Percentiles rank a stretch among this genome's conserved stretches.
Evolutionary conservation across 2,888 invertebrate genomes (phyloP).

Genomic region (Acanthopleura granulata): DNA sequence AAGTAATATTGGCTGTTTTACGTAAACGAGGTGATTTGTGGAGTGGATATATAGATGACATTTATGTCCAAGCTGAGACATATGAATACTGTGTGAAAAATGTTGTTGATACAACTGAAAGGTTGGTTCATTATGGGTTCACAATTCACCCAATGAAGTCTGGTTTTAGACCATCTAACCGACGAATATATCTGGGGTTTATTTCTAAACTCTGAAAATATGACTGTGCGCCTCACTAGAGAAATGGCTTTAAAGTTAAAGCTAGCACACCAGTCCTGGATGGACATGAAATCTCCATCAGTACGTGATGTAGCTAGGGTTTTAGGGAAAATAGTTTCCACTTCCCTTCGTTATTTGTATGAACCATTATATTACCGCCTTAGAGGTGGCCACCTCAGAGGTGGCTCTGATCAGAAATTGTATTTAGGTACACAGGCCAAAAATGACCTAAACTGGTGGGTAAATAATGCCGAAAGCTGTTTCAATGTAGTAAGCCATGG

Average conservation of each 20-base stretch:
- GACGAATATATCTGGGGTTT: constrained; percentile 1
- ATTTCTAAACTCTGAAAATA: background rate
- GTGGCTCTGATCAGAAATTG: constrained; percentile 29
- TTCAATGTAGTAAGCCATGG: constrained; percentile 28
- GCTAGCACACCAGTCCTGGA: constrained; percentile 22
- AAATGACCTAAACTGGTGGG: constrained; percentile 29
- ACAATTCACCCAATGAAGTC: constrained; percentile 30
- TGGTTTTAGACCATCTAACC: constrained; percentile 21
- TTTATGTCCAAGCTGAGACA: constrained; percentile 21
- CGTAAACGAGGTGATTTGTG: constrained; percentile 3
- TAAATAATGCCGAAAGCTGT: constrained; percentile 21
- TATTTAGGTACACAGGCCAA: background rate
- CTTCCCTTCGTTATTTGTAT: constrained; percentile 30
- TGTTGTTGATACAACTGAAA: constrained; percentile 20
- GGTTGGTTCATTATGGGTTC: constrained; percentile 25
- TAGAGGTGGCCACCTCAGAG: constrained; percentile 34
- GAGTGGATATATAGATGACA: constrained; percentile 29
- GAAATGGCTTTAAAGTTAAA: constrained; percentile 21
- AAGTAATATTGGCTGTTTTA: background rate
- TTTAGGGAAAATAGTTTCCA: constrained; percentile 31
- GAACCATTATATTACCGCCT: constrained; percentile 32
- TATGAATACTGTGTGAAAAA: constrained; percentile 22
- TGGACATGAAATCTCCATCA: constrained; percentile 19
- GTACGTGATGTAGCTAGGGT: constrained; percentile 27
- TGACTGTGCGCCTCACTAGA: constrained; percentile 24